These are phyloP conservation scores for Nycteola revayana DNA, from an alignment of 2,888 invertebrate species.

Conservation along the genomic window DNA sequence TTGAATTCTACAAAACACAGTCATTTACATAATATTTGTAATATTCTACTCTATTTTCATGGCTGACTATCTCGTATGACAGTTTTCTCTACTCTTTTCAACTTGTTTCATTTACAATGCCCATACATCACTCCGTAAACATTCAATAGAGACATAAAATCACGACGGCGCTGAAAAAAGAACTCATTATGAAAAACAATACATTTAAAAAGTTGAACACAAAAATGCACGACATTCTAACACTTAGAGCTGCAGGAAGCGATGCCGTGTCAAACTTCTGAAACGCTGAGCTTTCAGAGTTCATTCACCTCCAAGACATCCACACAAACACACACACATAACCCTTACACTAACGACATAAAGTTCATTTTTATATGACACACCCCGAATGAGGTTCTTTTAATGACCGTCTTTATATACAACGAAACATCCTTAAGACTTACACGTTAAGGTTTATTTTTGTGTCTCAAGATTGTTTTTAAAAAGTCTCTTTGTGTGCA, in stretches of 20 bases:
- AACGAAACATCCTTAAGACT: constrained; percentile 33
- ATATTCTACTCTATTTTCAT: too few relatives aligned
- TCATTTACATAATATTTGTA: too few relatives aligned
- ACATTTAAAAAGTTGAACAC: constrained; percentile 28
- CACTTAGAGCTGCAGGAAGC: constrained; percentile 56
- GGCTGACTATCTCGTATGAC: too few relatives aligned
- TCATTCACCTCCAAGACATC: constrained; percentile 54
- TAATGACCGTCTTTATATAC: constrained; percentile 46
- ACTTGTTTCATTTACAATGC: too few relatives aligned
- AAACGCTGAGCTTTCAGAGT: constrained; percentile 64
- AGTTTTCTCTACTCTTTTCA: too few relatives aligned
- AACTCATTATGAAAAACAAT: constrained; percentile 31
- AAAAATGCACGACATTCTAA: constrained; percentile 43
- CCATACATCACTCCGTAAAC: too few relatives aligned
- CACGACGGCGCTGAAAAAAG: constrained; percentile 12
- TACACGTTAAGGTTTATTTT: constrained; percentile 42
- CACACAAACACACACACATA: constrained; percentile 35
- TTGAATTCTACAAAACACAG: too few relatives aligned
- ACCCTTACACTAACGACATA: constrained; percentile 34
- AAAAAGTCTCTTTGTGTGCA: constrained; percentile 30
- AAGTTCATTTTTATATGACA: constrained; percentile 23
- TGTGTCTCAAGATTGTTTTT: constrained; percentile 22
- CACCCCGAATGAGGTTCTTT: constrained; percentile 42
- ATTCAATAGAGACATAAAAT: constrained; percentile 6
- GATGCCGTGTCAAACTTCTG: constrained; percentile 69